A percentile compares a stretch with the other conserved stretches of the same genome.
phyloP scores from a whole-genome alignment of 2,797 vertebrate genomes.

The Anomalospiza imberbis region DNA sequence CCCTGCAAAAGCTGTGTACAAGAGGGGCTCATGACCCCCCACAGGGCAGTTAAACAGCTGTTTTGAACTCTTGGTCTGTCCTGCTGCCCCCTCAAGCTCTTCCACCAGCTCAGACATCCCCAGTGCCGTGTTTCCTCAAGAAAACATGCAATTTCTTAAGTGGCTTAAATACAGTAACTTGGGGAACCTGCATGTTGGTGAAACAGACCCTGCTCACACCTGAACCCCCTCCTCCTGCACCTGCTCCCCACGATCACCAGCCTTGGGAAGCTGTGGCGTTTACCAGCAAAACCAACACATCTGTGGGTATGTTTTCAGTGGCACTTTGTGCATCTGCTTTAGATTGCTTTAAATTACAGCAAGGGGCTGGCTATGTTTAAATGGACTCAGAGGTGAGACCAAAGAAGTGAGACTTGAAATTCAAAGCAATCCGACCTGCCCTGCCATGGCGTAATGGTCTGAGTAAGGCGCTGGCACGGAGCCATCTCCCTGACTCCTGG shows the following conservation, averaged over 20 bases:
- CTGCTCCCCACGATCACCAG: accelerated
- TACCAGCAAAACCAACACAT: accelerated
- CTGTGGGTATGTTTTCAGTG: neutral
- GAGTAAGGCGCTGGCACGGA: neutral
- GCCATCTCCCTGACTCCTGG: neutral
- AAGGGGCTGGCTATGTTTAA: neutral
- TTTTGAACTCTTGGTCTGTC: neutral
- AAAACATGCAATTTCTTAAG: neutral
- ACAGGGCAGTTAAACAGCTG: accelerated
- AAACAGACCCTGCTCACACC: neutral
- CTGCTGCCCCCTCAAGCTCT: neutral
- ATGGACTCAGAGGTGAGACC: neutral
- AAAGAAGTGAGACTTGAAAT: constrained; percentile 20
- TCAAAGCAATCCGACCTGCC: neutral
- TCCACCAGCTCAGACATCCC: neutral
- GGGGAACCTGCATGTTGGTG: neutral
- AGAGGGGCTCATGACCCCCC: neutral
- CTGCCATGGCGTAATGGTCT: neutral
- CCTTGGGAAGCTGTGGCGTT: accelerated
- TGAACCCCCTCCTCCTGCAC: neutral
- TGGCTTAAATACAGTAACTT: neutral
- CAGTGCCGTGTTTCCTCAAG: neutral
- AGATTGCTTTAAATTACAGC: neutral
- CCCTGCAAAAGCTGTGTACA: neutral
- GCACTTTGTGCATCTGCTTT: neutral